Evolutionary conservation across 2,113 vertebrate species (phyloP).

Genomic region (Corythornis madagascariensis): DNA sequence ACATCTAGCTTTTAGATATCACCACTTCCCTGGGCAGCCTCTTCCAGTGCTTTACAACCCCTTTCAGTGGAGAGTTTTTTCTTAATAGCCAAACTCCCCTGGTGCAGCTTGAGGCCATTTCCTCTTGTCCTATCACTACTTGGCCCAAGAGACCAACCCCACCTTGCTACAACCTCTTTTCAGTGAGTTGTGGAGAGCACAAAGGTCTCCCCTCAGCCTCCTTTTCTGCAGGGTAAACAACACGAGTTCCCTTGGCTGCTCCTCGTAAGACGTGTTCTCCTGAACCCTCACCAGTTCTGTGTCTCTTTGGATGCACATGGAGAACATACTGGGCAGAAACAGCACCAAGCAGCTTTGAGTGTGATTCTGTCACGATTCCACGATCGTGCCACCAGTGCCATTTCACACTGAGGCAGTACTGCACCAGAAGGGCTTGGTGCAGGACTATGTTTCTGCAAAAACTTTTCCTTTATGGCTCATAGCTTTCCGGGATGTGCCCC

Average conservation of each 20-base stretch:
- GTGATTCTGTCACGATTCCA: background rate
- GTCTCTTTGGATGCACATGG: background rate
- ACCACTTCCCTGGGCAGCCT: background rate
- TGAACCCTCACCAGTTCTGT: background rate
- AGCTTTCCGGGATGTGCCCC: background rate
- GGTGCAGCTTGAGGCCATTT: background rate
- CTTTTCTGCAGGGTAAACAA: background rate
- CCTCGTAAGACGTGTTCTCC: rapidly evolving
- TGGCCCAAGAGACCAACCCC: background rate
- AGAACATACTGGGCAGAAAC: background rate
- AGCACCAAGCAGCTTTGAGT: background rate
- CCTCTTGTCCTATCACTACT: background rate
- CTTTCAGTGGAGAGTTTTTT: background rate
- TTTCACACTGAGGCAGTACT: rapidly evolving
- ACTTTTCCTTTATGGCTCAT: background rate
- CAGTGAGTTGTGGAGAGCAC: background rate
- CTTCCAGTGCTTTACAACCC: background rate
- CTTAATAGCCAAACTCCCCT: background rate
- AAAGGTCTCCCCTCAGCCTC: background rate
- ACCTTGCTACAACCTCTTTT: background rate
- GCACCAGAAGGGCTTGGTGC: background rate
- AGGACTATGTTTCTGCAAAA: background rate
- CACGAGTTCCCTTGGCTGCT: background rate
- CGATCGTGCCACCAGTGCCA: background rate
- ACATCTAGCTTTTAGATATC: background rate